phyloP scores from a whole-genome alignment of 2,888 invertebrate genomes.

The Chydorus sphaericus region DNA sequence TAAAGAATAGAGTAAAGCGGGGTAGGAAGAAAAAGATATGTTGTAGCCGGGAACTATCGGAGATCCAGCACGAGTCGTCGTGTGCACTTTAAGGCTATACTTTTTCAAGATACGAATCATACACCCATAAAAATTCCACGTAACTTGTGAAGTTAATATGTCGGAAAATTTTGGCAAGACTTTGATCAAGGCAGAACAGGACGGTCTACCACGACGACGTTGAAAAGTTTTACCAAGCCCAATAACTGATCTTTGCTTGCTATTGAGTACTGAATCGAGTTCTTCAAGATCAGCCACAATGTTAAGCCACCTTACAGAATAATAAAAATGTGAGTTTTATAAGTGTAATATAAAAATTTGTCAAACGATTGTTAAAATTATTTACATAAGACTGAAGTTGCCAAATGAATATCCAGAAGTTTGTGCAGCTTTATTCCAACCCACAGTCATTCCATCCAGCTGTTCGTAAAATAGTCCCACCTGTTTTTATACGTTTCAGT shows the following conservation, averaged over 20 bases:
- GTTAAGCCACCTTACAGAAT: conserved; percentile 47
- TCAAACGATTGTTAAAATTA: too few species aligned
- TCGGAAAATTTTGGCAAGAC: conserved; percentile 40
- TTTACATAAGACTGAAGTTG: conserved; percentile 19
- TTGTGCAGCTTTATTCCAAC: conserved; percentile 52
- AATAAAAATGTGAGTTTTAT: neutral
- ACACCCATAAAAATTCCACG: conserved; percentile 51
- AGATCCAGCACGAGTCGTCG: conserved; percentile 30
- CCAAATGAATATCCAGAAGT: conserved; percentile 35
- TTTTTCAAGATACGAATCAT: conserved; percentile 74
- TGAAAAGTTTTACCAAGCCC: neutral
- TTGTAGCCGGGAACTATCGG: conserved; percentile 46
- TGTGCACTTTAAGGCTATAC: conserved; percentile 62
- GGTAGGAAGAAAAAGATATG: conserved; percentile 68
- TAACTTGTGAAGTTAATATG: conserved; percentile 61
- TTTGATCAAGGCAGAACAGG: conserved; percentile 51
- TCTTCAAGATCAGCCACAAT: conserved; percentile 59
- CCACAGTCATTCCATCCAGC: conserved; percentile 58
- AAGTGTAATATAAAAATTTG: conserved; percentile 7
- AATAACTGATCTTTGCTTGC: neutral
- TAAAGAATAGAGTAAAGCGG: conserved; percentile 64
- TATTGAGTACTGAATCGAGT: conserved; percentile 32
- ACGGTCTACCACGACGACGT: conserved; percentile 20
- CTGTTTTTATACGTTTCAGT: conserved; percentile 22
- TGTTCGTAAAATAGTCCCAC: conserved; percentile 55